A percentile compares a stretch with the other conserved stretches of the same genome.
phyloP scores from a whole-genome alignment of 2,888 invertebrate genomes.

The Orchestes rusci region DNA sequence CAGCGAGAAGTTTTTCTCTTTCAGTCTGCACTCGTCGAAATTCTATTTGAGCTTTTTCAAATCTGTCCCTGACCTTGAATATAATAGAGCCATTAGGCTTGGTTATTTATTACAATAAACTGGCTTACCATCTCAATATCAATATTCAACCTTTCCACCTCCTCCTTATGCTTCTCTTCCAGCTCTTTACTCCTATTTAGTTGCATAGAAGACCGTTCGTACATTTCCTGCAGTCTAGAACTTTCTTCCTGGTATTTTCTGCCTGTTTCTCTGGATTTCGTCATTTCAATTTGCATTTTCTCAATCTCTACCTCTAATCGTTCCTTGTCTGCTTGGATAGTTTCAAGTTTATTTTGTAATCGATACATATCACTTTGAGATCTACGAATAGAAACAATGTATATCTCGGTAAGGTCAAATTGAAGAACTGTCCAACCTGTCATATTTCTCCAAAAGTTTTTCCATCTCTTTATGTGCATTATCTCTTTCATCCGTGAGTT shows the following conservation, averaged over 20 bases:
- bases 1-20: slow-evolving; percentile 77
- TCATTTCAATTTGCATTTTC: slow-evolving; percentile 70
- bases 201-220: slow-evolving; percentile 79
- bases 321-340: slow-evolving; percentile 81
- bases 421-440: slow-evolving; percentile 52
- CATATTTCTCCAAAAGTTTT: slow-evolving; percentile 87
- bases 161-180: slow-evolving; percentile 86
- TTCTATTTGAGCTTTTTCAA: slow-evolving; percentile 83
- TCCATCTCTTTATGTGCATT: slow-evolving; percentile 85
- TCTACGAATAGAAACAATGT: slow-evolving; percentile 47
- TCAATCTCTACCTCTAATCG: slow-evolving; percentile 79
- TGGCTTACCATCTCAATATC: slow-evolving; percentile 71
- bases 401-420: too few relatives aligned
- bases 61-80: slow-evolving; percentile 61
- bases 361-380: slow-evolving; percentile 86
- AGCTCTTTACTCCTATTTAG: slow-evolving; percentile 77
- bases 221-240: slow-evolving; percentile 79
- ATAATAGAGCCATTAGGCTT: too few relatives aligned
- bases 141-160: slow-evolving; percentile 65
- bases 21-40: slow-evolving; percentile 73
- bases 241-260: slow-evolving; percentile 83
- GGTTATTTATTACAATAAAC: too few relatives aligned
- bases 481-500: slow-evolving; percentile 82
- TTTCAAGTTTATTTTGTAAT: slow-evolving; percentile 81
- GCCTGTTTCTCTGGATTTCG: slow-evolving; percentile 77